Conservation (phyloP, 2,113 vertebrate genomes). For the Ophthalmolycus amberensis region DNA sequence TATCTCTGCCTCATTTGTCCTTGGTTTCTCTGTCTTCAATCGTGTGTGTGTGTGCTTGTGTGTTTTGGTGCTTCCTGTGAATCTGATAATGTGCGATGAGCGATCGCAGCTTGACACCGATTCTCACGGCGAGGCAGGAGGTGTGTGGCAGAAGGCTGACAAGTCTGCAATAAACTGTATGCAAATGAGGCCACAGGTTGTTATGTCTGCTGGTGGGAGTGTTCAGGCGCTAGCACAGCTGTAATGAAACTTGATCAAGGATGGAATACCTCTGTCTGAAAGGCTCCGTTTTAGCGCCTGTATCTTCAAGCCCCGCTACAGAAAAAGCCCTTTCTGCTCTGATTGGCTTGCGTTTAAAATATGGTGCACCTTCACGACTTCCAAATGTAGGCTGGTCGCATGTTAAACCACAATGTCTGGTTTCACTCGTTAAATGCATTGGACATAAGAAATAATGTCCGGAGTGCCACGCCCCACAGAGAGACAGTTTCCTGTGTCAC, state of each 20-base stretch:
- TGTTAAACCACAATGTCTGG: too few species aligned
- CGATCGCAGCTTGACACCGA: conserved; percentile 52
- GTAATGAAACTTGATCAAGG: conserved; percentile 70
- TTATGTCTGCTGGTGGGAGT: conserved; percentile 47
- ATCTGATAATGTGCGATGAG: conserved; percentile 42
- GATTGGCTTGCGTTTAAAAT: background rate
- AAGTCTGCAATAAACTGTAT: conserved; percentile 75
- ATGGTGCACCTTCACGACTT: background rate
- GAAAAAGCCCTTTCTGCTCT: background rate
- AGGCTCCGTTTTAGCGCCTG: too few species aligned
- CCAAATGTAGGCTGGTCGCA: too few species aligned
- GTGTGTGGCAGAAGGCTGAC: conserved; percentile 45
- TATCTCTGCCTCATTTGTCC: conserved; percentile 39
- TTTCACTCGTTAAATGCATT: too few species aligned
- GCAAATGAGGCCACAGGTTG: conserved; percentile 78
- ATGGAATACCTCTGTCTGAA: conserved; percentile 5
- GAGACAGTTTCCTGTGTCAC: too few species aligned
- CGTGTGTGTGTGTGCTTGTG: conserved; percentile 2
- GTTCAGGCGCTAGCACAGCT: conserved; percentile 51
- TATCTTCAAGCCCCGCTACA: too few species aligned
- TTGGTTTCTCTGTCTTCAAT: conserved; percentile 19
- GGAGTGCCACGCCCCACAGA: too few species aligned
- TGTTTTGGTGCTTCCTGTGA: conserved; percentile 28
- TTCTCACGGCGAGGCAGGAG: conserved; percentile 46
- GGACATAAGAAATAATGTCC: too few species aligned